Conservation (phyloP, 2,797 vertebrate genomes). For the Triplophysa yarkandensis region DNA sequence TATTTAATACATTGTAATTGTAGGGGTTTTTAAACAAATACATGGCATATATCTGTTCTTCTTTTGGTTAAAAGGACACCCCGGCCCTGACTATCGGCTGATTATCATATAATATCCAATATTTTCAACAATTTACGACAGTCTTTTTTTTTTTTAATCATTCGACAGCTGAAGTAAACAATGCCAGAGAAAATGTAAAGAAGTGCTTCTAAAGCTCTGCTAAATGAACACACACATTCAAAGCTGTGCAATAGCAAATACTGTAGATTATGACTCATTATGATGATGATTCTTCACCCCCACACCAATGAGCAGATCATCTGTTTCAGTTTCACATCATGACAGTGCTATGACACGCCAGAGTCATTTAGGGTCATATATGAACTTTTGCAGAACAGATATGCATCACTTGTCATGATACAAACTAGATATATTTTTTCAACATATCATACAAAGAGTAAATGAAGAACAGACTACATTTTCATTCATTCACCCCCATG, state of each 20-base stretch:
- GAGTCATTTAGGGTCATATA: constrained; percentile 41
- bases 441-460: background rate
- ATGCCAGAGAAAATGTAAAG: background rate
- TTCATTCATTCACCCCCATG: too few species aligned
- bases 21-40: too few species aligned
- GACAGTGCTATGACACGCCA: constrained; percentile 23
- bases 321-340: constrained; percentile 45
- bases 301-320: background rate
- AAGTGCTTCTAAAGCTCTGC: constrained; percentile 10
- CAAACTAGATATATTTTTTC: background rate
- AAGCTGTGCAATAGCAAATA: constrained; percentile 20
- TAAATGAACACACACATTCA: constrained; percentile 19
- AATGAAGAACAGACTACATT: too few species aligned
- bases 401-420: background rate
- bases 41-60: too few species aligned
- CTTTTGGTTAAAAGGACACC: too few species aligned
- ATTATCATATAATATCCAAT: too few species aligned
- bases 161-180: background rate
- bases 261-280: constrained; percentile 51
- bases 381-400: constrained; percentile 34
- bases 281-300: constrained; percentile 29
- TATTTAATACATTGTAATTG: too few species aligned
- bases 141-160: too few species aligned
- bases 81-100: too few species aligned
- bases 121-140: too few species aligned